Percentiles rank a stretch among this genome's conserved stretches.
phyloP scores from a whole-genome alignment of 2,797 vertebrate species.

The Australoheros facetus region DNA sequence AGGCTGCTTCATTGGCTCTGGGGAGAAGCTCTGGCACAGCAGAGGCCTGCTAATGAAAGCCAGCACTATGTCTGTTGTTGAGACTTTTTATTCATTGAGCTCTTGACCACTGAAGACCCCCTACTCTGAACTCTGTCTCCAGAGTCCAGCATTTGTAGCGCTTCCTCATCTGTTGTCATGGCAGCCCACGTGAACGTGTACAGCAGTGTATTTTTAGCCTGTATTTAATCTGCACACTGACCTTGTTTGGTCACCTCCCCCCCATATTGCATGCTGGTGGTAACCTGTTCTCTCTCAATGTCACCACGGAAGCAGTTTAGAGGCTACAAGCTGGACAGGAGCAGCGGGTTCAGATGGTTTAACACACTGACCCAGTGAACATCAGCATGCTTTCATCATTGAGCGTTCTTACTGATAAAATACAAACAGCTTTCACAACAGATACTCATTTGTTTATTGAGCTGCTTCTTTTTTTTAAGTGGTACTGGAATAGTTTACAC shows the following conservation, averaged over 20 bases:
- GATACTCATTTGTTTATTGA: not conserved
- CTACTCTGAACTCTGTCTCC: slow-evolving; percentile 42
- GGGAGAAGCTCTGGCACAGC: slow-evolving; percentile 47
- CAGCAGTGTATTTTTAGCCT: slow-evolving; percentile 76
- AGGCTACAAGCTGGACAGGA: slow-evolving; percentile 42
- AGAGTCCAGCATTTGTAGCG: slow-evolving; percentile 55
- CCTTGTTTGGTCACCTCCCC: slow-evolving; percentile 73
- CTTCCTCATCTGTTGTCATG: slow-evolving; percentile 79
- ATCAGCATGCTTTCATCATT: slow-evolving; percentile 19
- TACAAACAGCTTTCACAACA: not conserved
- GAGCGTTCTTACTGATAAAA: not conserved
- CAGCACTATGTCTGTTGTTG: slow-evolving; percentile 60
- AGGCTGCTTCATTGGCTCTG: slow-evolving; percentile 48
- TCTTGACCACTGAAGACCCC: slow-evolving; percentile 63
- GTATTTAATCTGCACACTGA: slow-evolving; percentile 77
- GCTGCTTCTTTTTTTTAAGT: not conserved
- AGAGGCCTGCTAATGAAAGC: slow-evolving; percentile 67
- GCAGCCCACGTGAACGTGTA: slow-evolving; percentile 63
- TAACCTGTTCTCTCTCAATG: slow-evolving; percentile 60
- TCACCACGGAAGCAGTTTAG: slow-evolving; percentile 53
- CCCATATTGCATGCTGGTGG: slow-evolving; percentile 45
- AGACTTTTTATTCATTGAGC: slow-evolving; percentile 67
- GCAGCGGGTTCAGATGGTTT: slow-evolving; percentile 46
- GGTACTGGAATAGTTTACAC: not conserved
- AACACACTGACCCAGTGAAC: slow-evolving; percentile 33